These are phyloP conservation scores for Diplolepis rosae DNA, from an alignment of 2,888 invertebrate species.

Conservation along the genomic window DNA sequence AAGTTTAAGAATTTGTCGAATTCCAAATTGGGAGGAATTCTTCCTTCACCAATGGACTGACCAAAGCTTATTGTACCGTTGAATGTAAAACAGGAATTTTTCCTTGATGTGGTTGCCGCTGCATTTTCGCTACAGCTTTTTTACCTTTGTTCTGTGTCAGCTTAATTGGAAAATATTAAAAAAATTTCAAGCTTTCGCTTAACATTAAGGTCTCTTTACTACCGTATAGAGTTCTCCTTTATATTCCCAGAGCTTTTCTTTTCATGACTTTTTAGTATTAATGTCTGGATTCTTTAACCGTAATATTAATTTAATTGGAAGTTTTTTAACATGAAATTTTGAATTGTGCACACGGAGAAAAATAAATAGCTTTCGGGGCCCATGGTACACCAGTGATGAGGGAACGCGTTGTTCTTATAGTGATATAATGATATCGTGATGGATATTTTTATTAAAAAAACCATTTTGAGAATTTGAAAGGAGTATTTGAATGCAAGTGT, in stretches of 20 bases:
- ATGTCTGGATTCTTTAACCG: neutral
- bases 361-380: no score
- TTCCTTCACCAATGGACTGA: conserved; percentile 16
- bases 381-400: no score
- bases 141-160: neutral
- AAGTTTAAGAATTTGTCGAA: conserved; percentile 6
- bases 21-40: neutral
- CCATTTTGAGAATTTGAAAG: no score
- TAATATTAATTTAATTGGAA: neutral
- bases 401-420: no score
- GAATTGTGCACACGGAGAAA: no score
- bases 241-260: neutral
- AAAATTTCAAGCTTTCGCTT: conserved; percentile 13
- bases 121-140: conserved; percentile 5
- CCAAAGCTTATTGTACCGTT: conserved; percentile 17
- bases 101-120: conserved; percentile 26
- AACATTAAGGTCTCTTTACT: conserved; percentile 18
- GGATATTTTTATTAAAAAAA: no score
- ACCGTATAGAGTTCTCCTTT: neutral
- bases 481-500: no score
- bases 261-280: neutral
- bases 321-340: neutral
- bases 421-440: no score
- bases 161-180: conserved; percentile 28
- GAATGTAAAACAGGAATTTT: conserved; percentile 14